Base-by-base conservation (phyloP, 2,797 vertebrate genomes). In the Perodicticus potto region DNA sequence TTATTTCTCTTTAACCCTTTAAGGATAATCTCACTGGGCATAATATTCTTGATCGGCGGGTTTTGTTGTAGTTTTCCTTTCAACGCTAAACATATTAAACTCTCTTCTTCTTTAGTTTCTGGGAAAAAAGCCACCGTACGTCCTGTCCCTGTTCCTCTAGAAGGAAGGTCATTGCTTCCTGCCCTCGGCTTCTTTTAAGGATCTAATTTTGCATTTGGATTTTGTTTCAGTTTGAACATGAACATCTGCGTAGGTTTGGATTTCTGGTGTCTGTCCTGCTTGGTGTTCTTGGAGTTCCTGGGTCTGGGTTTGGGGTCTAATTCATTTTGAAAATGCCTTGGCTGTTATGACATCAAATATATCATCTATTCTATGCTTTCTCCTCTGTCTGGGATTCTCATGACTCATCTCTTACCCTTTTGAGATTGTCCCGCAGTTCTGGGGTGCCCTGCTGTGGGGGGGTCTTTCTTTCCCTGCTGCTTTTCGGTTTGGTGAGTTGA, bases 41-140 rank as follows among this genome's bases (percentile, higher is more conserved):
- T 12, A 74, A 61, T 85, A 92, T 77, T 76, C 81, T 93, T 82
- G 57, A 10, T 37, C 76, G 10, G n/a, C 80, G n/a, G 55, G 9
- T 86, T 80, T 70, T 72, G 85, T 76, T 55, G 6, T 70, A 34
- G 23, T 32, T 87, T 57, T n/a, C 81, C 29, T 91, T 93, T 94
- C 40, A 73, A 34, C 9, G 12, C 23, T 77, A 76, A 61, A 90
- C 70, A 57, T 61, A 78, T 37, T 63, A 67, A 43, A 78, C 27
- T 45, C 40, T 67, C 2, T 7, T 80, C 32, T 63, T 81, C 5
- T 4, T 5, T 3, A 32, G 3, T 63, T 90, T 89, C 49, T 57
- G 20, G 20, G 65, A 25, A 6, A 67, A 91, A 57, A 77, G 19
- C 19, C 14, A 32, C 37, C 25, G 11, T 77, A 74, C 80, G 85